Percentiles rank a stretch among this genome's conserved stretches.
phyloP scores from a whole-genome alignment of 2,797 vertebrate species.

The Simalia tracyae region DNA sequence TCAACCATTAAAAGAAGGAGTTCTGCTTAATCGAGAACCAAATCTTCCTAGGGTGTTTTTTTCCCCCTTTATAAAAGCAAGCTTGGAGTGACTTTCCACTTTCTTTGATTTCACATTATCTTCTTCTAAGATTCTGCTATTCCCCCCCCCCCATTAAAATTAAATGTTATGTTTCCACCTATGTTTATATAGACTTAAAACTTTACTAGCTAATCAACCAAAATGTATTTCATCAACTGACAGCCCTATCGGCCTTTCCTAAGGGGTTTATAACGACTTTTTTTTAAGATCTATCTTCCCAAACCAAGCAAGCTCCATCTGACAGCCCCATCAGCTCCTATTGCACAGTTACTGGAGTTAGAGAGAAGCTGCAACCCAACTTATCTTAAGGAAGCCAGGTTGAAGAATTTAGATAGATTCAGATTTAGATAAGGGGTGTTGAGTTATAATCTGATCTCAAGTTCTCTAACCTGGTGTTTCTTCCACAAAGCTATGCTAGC shows the following conservation, averaged over 20 bases:
- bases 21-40: background rate
- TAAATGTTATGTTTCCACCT: background rate
- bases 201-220: background rate
- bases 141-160: background rate
- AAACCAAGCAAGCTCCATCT: background rate
- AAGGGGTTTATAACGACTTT: background rate
- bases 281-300: background rate
- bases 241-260: background rate
- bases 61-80: background rate
- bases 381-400: background rate
- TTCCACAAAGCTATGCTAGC: background rate
- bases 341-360: background rate
- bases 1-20: background rate
- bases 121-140: background rate
- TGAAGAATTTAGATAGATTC: background rate
- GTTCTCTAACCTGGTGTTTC: background rate
- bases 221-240: background rate
- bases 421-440: no score
- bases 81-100: background rate
- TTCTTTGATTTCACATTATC: background rate
- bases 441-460: background rate
- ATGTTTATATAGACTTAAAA: background rate
- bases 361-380: background rate
- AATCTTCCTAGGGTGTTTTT: background rate
- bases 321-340: no score